phyloP scores from a whole-genome alignment of 30 jellyfish, hydroid and myxozoan genomes.

The Haliclystus octoradiatus region DNA sequence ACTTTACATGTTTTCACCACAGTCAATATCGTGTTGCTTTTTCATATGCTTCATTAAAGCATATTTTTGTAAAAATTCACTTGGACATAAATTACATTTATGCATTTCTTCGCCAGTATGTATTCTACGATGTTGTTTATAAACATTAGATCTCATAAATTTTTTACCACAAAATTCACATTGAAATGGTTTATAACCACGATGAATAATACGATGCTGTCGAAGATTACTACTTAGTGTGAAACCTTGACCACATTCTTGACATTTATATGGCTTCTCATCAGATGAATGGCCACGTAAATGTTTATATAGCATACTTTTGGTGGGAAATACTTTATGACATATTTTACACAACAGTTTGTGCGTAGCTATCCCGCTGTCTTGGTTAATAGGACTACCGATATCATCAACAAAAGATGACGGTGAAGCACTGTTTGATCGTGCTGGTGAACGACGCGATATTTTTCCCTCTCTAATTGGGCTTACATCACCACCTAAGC shows the following conservation, averaged over 20 bases:
- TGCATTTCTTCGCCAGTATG: slow-evolving; percentile 99
- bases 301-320: slow-evolving; percentile 86
- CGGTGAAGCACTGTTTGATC: slow-evolving; percentile 64
- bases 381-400: slow-evolving; percentile 57
- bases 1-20: slow-evolving; percentile 62
- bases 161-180: slow-evolving; percentile 97
- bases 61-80: slow-evolving; percentile 90
- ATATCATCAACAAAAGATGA: slow-evolving; percentile 45
- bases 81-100: slow-evolving; percentile 90
- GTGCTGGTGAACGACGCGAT: slow-evolving; percentile 46
- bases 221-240: slow-evolving; percentile 93
- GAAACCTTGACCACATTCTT: slow-evolving; percentile 98
- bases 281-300: slow-evolving; percentile 96
- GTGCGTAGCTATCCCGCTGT: slow-evolving; percentile 41
- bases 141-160: slow-evolving; percentile 94
- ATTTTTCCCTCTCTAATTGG: neutral
- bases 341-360: slow-evolving; percentile 87
- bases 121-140: slow-evolving; percentile 92
- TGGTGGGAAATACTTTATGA: slow-evolving; percentile 78
- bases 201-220: slow-evolving; percentile 90
- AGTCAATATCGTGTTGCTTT: slow-evolving; percentile 86
- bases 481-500: neutral
- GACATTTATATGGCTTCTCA: slow-evolving; percentile 95
- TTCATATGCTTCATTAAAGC: slow-evolving; percentile 96
- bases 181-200: slow-evolving; percentile 97